phyloP scores from a whole-genome alignment of 92 coral and sea anemone genomes.

The Anthopleura xanthogrammica region DNA sequence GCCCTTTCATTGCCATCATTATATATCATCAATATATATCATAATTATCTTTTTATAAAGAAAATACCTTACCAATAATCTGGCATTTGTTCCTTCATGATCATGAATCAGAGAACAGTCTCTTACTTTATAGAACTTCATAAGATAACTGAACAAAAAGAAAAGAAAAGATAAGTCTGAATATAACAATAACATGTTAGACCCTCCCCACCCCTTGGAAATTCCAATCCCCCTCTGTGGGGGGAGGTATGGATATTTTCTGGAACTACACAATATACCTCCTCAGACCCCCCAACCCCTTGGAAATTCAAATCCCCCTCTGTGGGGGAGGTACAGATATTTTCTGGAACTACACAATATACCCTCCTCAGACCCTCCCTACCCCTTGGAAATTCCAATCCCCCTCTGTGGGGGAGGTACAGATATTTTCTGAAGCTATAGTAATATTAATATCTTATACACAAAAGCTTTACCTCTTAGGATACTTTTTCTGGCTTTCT shows the following conservation, averaged over 20 bases:
- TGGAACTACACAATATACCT: no score
- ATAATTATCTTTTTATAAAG: not conserved
- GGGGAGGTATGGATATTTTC: no score
- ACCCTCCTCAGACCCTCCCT: no score
- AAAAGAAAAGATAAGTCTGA: not conserved
- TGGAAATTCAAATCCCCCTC: no score
- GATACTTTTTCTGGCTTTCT: conserved; percentile 66
- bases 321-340: not conserved
- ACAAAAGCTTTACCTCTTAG: conserved; percentile 60
- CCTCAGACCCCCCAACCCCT: no score
- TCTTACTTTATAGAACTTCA: conserved; percentile 85
- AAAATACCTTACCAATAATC: conserved; percentile 64
- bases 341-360: not conserved
- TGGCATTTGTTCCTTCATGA: conserved; percentile 98
- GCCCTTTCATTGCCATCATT: no score
- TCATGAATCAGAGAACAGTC: conserved; percentile 92
- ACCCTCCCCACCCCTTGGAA: no score
- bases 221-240: no score
- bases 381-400: not conserved
- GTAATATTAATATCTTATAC: no score
- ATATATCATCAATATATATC: no score
- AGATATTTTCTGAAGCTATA: no score
- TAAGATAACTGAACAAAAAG: conserved; percentile 58
- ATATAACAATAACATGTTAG: not conserved
- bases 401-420: not conserved